Percentiles rank a stretch among this genome's conserved stretches.
Conservation (phyloP, 2,113 vertebrate species). For the Rhombomys opimus region DNA sequence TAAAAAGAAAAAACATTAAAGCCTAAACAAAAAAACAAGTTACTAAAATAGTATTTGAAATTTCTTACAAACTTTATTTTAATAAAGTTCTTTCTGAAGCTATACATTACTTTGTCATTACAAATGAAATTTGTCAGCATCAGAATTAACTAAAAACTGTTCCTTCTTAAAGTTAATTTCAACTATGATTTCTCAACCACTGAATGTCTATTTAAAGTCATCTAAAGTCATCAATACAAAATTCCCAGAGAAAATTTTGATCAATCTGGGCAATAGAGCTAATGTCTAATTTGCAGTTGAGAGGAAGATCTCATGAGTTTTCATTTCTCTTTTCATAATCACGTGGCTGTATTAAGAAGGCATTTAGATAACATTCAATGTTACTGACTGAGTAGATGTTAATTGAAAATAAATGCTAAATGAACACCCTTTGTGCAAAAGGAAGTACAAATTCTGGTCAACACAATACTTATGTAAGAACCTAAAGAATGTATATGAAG, state of each 20-base stretch:
- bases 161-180: constrained; percentile 11
- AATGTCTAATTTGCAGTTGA: not conserved
- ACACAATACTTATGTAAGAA: not conserved
- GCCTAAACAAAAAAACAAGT: not conserved
- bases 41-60: not conserved
- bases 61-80: not conserved
- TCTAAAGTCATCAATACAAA: not conserved
- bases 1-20: too few relatives aligned
- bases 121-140: not conserved
- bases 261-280: not conserved
- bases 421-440: not conserved
- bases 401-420: not conserved
- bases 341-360: not conserved
- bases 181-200: not conserved
- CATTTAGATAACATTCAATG: not conserved
- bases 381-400: not conserved
- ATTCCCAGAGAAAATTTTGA: not conserved
- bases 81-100: constrained; percentile 19
- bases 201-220: not conserved
- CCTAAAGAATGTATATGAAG: not conserved
- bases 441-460: not conserved
- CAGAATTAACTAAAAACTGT: not conserved
- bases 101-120: not conserved
- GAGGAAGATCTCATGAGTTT: not conserved
- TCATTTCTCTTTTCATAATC: not conserved